Percentiles rank a stretch among this genome's conserved stretches.
phyloP scores from a whole-genome alignment of 2,113 vertebrate genomes.

The Leucopsar rothschildi region DNA sequence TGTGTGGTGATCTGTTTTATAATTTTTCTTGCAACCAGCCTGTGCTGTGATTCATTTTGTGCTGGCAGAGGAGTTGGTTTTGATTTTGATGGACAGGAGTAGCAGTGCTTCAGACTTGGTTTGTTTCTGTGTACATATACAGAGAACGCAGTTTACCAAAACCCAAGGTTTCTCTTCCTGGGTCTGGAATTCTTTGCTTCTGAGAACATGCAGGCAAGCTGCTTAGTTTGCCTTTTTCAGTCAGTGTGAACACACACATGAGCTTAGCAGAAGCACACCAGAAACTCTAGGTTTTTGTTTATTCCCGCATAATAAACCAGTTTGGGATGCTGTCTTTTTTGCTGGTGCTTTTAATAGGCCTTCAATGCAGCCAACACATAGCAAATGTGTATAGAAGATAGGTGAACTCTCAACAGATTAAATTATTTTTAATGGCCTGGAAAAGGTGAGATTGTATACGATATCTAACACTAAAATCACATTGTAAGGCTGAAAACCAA shows the following conservation, averaged over 20 bases:
- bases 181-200: background rate
- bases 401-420: background rate
- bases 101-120: background rate
- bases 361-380: background rate
- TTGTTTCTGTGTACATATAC: background rate
- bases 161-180: background rate
- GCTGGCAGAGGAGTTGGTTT: background rate
- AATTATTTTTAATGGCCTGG: background rate
- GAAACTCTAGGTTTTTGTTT: background rate
- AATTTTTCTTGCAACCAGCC: background rate
- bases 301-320: background rate
- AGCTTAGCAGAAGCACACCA: background rate
- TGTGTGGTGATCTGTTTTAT: background rate
- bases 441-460: background rate
- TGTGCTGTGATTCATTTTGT: background rate
- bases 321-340: background rate
- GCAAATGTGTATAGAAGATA: fast-evolving
- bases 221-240: background rate
- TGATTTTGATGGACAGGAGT: background rate
- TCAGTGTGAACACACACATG: background rate
- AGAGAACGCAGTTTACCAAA: background rate
- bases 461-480: background rate
- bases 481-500: background rate
- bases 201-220: background rate
- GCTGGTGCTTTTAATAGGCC: background rate